Base-by-base conservation (phyloP, 2,888 invertebrate species). In the Perdita meconis region DNA sequence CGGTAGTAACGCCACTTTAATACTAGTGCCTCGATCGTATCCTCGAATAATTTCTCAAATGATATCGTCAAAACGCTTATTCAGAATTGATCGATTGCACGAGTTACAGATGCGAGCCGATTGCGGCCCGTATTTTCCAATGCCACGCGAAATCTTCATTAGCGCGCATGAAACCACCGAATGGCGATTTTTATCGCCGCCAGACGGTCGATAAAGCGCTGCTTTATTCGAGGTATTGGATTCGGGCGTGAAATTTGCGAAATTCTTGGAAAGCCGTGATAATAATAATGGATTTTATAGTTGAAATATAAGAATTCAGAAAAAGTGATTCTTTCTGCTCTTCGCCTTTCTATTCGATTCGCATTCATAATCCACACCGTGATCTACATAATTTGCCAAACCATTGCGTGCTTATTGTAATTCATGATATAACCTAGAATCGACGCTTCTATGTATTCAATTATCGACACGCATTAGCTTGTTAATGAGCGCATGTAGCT, bases 101-200 rank as follows among this genome's bases (percentile, higher is more conserved):
- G n/a, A 56, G 57, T 47, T 63, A 65, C 12, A 61, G 56, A 75
- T 44, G 34, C 44, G 19, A 24, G 16, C 50, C 44, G 59, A 60
- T 55, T 66, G 59, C 63, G 22, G 16, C 24, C 6, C n/a, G 63
- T 55, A 57, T 59, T 77, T 47, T 24, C 63, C 56, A 42, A 72
- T 74, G 80, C 82, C 83, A 84, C 82, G 84, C 82, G 77, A 84
- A 40, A 65, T 77, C 72, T 72, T 77, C 80, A 53, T 81, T 77
- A 81, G 38, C 61, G 26, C 30, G 47, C 40, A 12, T 19, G 61
- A 51, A 67, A 50, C 38, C 38, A 38, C 19, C 10, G 16, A 1
- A 22, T 22, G 12, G 12, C 40, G 57, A 36, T 71, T 42, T 26
- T 51, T 66, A 71, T 71, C 71, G 51, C 3, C 10, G 12, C 8